These are phyloP conservation scores for Zaprionus capensis DNA, from an alignment of 1,140 invertebrate genomes.

Conservation along the genomic window DNA sequence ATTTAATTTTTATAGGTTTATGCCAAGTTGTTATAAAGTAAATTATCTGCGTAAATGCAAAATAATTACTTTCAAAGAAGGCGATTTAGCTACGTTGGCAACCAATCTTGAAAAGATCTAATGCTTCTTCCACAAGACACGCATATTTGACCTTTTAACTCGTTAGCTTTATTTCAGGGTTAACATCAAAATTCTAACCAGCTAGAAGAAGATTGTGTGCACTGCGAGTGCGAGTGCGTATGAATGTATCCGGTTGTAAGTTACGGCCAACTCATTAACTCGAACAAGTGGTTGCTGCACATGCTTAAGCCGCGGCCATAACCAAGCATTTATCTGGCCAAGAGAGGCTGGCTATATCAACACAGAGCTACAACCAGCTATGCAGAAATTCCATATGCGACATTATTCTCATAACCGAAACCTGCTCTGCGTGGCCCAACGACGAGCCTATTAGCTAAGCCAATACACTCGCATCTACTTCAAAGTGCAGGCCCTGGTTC, in stretches of 20 bases:
- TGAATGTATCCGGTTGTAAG: slow-evolving; percentile 19
- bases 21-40: not conserved
- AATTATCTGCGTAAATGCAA: not conserved
- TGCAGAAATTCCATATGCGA: slow-evolving; percentile 77
- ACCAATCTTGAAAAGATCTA: slow-evolving; percentile 2
- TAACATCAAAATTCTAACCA: slow-evolving; percentile 64
- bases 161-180: slow-evolving; percentile 45
- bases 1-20: no score
- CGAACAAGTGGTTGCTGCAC: slow-evolving; percentile 42
- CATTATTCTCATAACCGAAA: slow-evolving; percentile 74
- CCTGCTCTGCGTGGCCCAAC: slow-evolving; percentile 29
- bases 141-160: slow-evolving; percentile 57
- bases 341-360: slow-evolving; percentile 61
- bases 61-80: not conserved
- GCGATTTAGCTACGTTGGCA: not conserved
- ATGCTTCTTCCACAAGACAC: slow-evolving; percentile 1
- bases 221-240: not conserved
- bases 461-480: slow-evolving; percentile 62
- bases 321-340: slow-evolving; percentile 46
- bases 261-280: slow-evolving; percentile 68
- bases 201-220: slow-evolving; percentile 14
- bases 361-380: slow-evolving; percentile 32
- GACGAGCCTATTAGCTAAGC: slow-evolving; percentile 76
- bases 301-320: slow-evolving; percentile 53
- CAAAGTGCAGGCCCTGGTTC: slow-evolving; percentile 55